Conservation (phyloP, 1,140 invertebrate species). For the Bombus balteatus region DNA sequence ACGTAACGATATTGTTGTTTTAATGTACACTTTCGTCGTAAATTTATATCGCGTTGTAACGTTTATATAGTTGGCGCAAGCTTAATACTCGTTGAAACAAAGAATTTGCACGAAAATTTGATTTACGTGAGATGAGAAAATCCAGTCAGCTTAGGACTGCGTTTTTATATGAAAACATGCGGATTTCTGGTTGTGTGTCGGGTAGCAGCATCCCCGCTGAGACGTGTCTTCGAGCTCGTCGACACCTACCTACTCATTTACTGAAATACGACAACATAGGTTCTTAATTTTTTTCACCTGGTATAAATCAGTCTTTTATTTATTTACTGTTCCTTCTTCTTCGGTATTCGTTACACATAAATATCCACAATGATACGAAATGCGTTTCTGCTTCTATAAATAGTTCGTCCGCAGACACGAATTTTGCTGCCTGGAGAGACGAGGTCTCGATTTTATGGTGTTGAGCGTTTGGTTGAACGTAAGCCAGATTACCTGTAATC, state of each 20-base stretch:
- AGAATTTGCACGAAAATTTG: too few relatives aligned
- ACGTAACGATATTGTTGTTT: too few relatives aligned
- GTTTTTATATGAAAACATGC: constrained; percentile 59
- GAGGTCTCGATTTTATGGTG: constrained; percentile 39
- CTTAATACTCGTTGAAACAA: too few relatives aligned
- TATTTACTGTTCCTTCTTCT: not conserved
- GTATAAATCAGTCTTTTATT: too few relatives aligned
- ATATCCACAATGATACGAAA: not conserved
- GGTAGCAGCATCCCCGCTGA: constrained; percentile 69
- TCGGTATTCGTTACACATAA: constrained; percentile 18
- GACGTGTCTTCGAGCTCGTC: constrained; percentile 68
- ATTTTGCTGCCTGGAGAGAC: not conserved
- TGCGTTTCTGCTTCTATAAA: too few relatives aligned
- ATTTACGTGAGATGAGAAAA: constrained; percentile 12
- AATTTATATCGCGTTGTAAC: too few relatives aligned
- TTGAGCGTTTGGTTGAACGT: constrained; percentile 64
- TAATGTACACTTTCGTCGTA: too few relatives aligned
- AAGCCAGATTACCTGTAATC: constrained; percentile 62
- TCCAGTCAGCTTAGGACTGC: constrained; percentile 61
- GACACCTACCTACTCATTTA: constrained; percentile 73
- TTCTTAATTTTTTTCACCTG: too few relatives aligned
- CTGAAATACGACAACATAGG: constrained; percentile 64
- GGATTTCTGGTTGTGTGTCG: constrained; percentile 54
- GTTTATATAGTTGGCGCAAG: too few relatives aligned
- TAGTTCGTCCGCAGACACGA: too few relatives aligned